A percentile compares a stretch with the other conserved stretches of the same genome.
Evolutionary conservation across 2,888 invertebrate species (phyloP).

Genomic region (Heliconius cydno): DNA sequence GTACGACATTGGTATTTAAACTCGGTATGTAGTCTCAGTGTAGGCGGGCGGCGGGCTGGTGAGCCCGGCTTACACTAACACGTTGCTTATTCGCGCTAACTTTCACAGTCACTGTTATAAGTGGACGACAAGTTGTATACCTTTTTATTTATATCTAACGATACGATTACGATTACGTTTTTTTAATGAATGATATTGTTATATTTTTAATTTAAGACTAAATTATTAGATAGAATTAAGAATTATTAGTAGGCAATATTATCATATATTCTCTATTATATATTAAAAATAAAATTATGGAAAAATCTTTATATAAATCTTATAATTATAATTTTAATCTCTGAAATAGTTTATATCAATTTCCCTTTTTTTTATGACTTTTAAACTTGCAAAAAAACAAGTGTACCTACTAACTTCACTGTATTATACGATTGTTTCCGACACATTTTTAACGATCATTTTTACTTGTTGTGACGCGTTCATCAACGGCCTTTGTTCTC

Average conservation of each 20-base stretch:
- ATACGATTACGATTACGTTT: conserved; percentile 3
- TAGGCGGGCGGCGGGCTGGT: conserved; percentile 2
- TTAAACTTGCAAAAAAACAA: neutral
- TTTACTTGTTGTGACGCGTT: conserved; percentile 13
- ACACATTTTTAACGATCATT: conserved; percentile 5
- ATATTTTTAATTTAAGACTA: no score
- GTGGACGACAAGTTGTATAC: conserved; percentile 46
- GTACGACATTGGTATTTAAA: conserved; percentile 14
- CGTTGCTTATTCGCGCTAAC: conserved; percentile 40
- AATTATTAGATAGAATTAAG: no score
- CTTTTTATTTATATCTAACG: conserved; percentile 18
- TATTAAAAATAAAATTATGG: no score
- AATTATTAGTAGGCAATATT: no score
- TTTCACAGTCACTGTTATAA: conserved; percentile 47
- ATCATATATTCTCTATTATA: no score
- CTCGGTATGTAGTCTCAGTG: neutral
- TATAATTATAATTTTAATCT: no score
- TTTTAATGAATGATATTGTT: neutral
- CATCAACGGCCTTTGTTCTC: conserved; percentile 16
- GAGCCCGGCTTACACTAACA: conserved; percentile 29
- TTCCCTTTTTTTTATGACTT: neutral
- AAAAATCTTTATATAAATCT: no score
- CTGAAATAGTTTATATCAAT: no score
- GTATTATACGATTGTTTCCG: neutral
- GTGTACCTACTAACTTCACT: neutral